Evolutionary conservation across 1,140 invertebrate genomes (phyloP), one percentile per base, ranked within the genome.

Genomic region (Ostrea edulis): DNA sequence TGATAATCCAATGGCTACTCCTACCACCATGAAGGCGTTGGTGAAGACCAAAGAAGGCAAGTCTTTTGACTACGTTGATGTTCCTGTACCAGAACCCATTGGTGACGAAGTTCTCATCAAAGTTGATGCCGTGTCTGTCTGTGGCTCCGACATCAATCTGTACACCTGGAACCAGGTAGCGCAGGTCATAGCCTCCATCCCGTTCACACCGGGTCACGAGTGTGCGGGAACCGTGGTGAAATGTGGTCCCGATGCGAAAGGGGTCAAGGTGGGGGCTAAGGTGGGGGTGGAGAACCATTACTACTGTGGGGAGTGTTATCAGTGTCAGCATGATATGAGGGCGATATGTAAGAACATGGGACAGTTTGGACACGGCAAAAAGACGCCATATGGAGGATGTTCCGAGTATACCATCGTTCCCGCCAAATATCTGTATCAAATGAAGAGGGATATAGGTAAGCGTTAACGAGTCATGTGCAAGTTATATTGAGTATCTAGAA

Each of bases 271-370:
- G 14, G 93, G 93, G 5, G 86, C 90, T 4, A 91, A 90, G 53
- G 93, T 94, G 1, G 92, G 92, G 0, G 93, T 94, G 17, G 93
- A 94, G 86, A 94, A 94, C 83, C 93, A 94, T 77, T 94, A 93
- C 68, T 94, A 88, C 89, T 94, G 93, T 85, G 93, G 93, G 5
- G 54, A 90, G 1, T 94, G 93, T 87, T 93, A 92, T 82, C 93
- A 94, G 87, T 94, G 93, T 85, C 85, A 87, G 22, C 88, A 94
- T 88, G 92, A 92, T 62, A 82, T 90, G 71, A 86, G 89, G 35
- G 93, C 92, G 51, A 94, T 94, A 62, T 94, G 93, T 85, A 85
- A 85, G 82, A 92, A 93, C 65, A 94, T 94, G 93, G 93, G 93
- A 0, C 93, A 94, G 88, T 94, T 93, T 88, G 93, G 93, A 12